Evolutionary conservation across 2,797 vertebrate species (phyloP).

Genomic region (Paratrypauchen microcephalus): DNA sequence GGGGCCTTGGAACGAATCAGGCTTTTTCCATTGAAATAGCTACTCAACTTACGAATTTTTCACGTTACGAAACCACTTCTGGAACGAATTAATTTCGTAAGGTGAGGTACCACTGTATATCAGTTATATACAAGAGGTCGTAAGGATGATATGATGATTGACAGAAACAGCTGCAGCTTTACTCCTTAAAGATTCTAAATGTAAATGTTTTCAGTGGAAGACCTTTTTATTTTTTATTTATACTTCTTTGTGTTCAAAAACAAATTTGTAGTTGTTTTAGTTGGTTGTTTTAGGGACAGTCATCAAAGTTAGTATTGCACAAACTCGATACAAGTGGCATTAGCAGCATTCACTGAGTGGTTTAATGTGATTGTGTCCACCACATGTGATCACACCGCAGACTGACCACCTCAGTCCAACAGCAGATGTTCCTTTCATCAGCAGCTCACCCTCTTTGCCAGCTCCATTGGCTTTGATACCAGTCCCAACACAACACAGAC

Average conservation of each 20-base stretch:
- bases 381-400: conserved; percentile 3
- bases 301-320: background rate
- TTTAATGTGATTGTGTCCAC: background rate
- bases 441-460: conserved; percentile 1
- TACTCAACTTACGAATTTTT: too few species aligned
- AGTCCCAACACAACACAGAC: background rate
- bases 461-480: conserved; percentile 6
- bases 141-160: too few species aligned
- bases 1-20: too few species aligned
- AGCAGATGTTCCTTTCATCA: conserved; percentile 9
- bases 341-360: background rate
- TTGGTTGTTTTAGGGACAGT: background rate
- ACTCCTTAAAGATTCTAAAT: too few species aligned
- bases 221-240: too few species aligned
- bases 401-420: conserved; percentile 3
- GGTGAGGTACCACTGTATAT: too few species aligned
- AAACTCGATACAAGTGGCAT: background rate
- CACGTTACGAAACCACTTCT: too few species aligned
- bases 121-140: too few species aligned
- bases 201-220: too few species aligned
- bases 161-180: too few species aligned
- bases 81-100: too few species aligned
- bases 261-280: background rate
- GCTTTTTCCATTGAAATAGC: too few species aligned
- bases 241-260: background rate